These are phyloP conservation scores for Aculops lycopersici DNA, from an alignment of 1,140 invertebrate genomes.

Conservation along the genomic window DNA sequence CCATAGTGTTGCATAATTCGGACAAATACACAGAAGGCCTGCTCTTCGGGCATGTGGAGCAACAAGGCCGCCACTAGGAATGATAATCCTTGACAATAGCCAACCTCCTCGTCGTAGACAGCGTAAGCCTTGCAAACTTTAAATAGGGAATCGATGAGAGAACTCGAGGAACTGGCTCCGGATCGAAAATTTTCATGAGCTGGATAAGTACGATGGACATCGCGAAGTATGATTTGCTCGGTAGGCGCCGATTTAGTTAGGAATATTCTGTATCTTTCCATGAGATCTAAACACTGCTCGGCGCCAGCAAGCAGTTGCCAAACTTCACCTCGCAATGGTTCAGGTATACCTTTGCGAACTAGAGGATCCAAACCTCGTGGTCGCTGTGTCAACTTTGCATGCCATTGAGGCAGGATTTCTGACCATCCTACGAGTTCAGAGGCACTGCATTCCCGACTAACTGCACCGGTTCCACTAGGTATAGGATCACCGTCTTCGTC, in stretches of 20 bases:
- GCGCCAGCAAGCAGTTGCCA: conserved; percentile 76
- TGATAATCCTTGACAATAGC: conserved; percentile 91
- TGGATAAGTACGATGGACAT: conserved; percentile 90
- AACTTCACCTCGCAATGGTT: conserved; percentile 75
- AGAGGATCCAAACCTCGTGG: conserved; percentile 39
- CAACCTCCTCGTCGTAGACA: conserved; percentile 79
- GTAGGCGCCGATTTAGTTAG: conserved; percentile 64
- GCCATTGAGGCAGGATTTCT: conserved; percentile 50
- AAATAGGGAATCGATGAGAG: conserved; percentile 74
- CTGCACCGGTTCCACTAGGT: conserved; percentile 24
- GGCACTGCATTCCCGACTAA: conserved; percentile 77
- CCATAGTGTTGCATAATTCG: conserved; percentile 90
- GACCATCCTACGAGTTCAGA: conserved; percentile 68
- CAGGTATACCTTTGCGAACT: conserved; percentile 64
- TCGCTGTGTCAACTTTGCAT: conserved; percentile 24
- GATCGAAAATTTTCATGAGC: conserved; percentile 81
- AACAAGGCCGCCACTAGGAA: conserved; percentile 78
- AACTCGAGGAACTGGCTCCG: conserved; percentile 33
- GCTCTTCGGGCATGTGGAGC: conserved; percentile 95
- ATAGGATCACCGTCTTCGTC: not conserved
- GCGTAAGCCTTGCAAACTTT: conserved; percentile 88
- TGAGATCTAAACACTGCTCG: conserved; percentile 38
- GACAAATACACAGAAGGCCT: conserved; percentile 83
- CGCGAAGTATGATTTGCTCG: conserved; percentile 67
- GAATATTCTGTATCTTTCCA: conserved; percentile 61